Percentiles rank a stretch among this genome's conserved stretches.
Conservation (phyloP, 92 coral and sea anemone species). For the Zoanthus sansibaricus region DNA sequence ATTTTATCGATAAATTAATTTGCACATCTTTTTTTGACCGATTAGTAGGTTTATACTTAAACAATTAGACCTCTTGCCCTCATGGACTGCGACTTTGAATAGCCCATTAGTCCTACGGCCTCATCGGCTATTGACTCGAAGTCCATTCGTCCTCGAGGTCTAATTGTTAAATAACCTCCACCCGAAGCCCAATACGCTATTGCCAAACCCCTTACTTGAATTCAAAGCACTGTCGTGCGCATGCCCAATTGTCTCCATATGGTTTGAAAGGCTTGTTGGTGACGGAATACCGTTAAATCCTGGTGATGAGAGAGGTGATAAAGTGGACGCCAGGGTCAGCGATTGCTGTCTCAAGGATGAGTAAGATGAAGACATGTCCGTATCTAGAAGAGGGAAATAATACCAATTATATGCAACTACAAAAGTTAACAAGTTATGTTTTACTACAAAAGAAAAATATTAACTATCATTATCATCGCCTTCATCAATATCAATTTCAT, state of each 20-base stretch:
- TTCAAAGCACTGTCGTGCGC: conserved; percentile 34
- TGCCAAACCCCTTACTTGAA: conserved; percentile 1
- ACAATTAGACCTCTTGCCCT: too few species aligned
- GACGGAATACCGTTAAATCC: conserved; percentile 45
- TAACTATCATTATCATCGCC: not conserved
- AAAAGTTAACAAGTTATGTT: not conserved
- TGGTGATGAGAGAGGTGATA: conserved; percentile 47
- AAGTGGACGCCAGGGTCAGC: conserved; percentile 31
- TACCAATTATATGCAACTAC: not conserved
- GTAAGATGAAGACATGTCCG: conserved; percentile 44
- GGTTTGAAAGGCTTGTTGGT: conserved; percentile 39
- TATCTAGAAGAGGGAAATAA: conserved; percentile 33
- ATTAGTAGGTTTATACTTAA: too few species aligned
- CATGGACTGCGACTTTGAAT: too few species aligned
- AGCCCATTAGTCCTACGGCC: too few species aligned
- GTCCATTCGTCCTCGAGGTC: too few species aligned
- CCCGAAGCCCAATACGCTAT: too few species aligned
- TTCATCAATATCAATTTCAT: not conserved
- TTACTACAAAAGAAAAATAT: not conserved
- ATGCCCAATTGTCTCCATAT: conserved; percentile 28
- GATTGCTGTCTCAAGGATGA: conserved; percentile 40
- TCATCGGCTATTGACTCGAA: too few species aligned
- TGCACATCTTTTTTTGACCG: too few species aligned
- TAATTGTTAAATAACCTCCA: too few species aligned
- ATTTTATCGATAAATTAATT: too few species aligned